Conservation (phyloP, 2,888 invertebrate species). For the Rhingia campestris region DNA sequence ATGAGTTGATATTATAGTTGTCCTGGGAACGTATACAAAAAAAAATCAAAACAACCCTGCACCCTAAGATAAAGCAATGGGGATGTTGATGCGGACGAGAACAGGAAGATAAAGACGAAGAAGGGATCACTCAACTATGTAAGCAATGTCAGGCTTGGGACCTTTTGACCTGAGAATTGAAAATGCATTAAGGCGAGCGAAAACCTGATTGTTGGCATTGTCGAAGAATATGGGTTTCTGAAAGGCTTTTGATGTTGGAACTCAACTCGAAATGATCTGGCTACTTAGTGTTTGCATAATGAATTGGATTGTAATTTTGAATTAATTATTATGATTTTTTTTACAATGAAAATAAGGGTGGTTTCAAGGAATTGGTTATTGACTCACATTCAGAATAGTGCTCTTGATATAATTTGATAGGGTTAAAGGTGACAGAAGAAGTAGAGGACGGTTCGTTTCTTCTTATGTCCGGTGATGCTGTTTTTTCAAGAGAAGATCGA, state of each 20-base stretch:
- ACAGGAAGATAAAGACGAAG: slow-evolving; percentile 32
- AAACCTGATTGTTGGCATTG: slow-evolving; percentile 65
- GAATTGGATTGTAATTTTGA: slow-evolving; percentile 39
- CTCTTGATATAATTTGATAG: slow-evolving; percentile 4
- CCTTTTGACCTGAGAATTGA: slow-evolving; percentile 68
- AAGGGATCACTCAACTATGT: slow-evolving; percentile 65
- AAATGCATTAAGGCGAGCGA: slow-evolving; percentile 61
- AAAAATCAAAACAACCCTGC: slow-evolving; percentile 18
- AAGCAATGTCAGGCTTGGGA: slow-evolving; percentile 67
- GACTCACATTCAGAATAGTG: slow-evolving; percentile 9
- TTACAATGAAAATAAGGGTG: slow-evolving; percentile 10
- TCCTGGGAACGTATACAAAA: slow-evolving; percentile 54
- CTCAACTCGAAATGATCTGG: slow-evolving; percentile 53
- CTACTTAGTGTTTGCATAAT: slow-evolving; percentile 56
- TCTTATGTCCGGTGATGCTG: neutral
- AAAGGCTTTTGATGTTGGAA: slow-evolving; percentile 38
- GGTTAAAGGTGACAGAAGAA: neutral
- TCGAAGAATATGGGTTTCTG: slow-evolving; percentile 16
- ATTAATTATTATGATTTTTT: slow-evolving; percentile 3
- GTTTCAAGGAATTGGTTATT: neutral
- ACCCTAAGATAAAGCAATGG: slow-evolving; percentile 34
- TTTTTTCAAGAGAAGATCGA: neutral
- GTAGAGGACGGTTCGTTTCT: neutral
- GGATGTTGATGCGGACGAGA: neutral
- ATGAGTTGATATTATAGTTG: slow-evolving; percentile 44